phyloP scores from a whole-genome alignment of 2,888 invertebrate species.

The Steinernema carpocapsae region DNA sequence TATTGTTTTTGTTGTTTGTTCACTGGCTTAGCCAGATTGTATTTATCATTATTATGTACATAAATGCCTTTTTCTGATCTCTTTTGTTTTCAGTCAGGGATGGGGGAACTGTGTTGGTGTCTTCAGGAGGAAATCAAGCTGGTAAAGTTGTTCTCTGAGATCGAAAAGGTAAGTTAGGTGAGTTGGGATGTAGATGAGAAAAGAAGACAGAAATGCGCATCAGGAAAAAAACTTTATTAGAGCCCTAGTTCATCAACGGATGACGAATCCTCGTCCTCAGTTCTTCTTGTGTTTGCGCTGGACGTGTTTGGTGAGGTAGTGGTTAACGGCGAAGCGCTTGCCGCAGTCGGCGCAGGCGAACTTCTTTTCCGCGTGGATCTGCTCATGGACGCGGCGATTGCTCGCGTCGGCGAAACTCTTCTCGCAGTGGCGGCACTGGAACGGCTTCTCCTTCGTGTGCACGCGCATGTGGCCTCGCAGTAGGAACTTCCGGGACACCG shows the following conservation, averaged over 20 bases:
- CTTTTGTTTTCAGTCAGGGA: too few relatives aligned
- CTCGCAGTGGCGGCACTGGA: neutral
- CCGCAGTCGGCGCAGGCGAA: constrained; percentile 83
- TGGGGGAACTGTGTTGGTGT: too few relatives aligned
- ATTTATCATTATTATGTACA: too few relatives aligned
- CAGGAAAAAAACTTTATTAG: too few relatives aligned
- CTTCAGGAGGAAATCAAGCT: too few relatives aligned
- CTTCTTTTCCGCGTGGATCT: constrained; percentile 75
- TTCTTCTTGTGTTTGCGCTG: constrained; percentile 32
- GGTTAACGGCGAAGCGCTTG: constrained; percentile 86
- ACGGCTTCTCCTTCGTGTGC: neutral
- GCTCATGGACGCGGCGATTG: neutral
- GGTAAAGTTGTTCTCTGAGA: too few relatives aligned
- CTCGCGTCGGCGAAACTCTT: neutral
- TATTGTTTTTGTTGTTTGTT: too few relatives aligned
- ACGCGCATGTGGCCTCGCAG: neutral
- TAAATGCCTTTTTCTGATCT: too few relatives aligned
- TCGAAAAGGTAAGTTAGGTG: constrained; percentile 4
- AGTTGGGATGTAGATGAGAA: neutral
- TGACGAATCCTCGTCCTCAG: too few relatives aligned
- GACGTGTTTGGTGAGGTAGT: constrained; percentile 87
- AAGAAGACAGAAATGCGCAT: too few relatives aligned
- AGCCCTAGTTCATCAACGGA: too few relatives aligned
- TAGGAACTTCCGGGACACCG: neutral
- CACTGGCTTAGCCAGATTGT: too few relatives aligned